phyloP scores from a whole-genome alignment of 2,113 vertebrate species.

The Pavo muticus region DNA sequence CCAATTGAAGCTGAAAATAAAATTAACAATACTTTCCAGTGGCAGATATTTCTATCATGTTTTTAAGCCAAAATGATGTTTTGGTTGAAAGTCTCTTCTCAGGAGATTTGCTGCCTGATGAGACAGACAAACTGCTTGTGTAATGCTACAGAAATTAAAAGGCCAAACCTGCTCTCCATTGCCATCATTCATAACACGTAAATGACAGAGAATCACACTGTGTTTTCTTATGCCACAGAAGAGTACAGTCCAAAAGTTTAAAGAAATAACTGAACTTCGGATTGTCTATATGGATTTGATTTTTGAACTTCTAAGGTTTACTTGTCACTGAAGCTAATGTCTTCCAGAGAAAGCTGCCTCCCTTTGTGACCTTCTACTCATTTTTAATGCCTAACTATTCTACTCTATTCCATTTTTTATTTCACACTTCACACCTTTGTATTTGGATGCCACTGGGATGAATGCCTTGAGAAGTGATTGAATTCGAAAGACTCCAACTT shows the following conservation, averaged over 20 bases:
- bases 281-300: background rate
- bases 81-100: background rate
- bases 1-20: background rate
- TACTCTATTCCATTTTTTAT: conserved; percentile 35
- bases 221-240: background rate
- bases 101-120: background rate
- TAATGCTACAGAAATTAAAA: background rate
- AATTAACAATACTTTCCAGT: background rate
- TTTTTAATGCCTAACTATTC: conserved; percentile 22
- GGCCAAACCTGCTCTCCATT: background rate
- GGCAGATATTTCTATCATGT: background rate
- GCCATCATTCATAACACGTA: background rate
- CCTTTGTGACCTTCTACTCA: background rate
- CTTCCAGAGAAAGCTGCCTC: conserved; percentile 24
- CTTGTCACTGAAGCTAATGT: conserved; percentile 13
- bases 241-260: background rate
- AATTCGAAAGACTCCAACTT: conserved; percentile 32
- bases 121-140: background rate
- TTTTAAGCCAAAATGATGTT: background rate
- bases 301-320: conserved; percentile 34
- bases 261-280: background rate
- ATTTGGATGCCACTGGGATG: conserved; percentile 27
- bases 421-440: conserved; percentile 39
- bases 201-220: background rate
- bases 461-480: conserved; percentile 24